Evolutionary conservation across 1,140 invertebrate species (phyloP).

Genomic region (Ostrea denselamellosa): DNA sequence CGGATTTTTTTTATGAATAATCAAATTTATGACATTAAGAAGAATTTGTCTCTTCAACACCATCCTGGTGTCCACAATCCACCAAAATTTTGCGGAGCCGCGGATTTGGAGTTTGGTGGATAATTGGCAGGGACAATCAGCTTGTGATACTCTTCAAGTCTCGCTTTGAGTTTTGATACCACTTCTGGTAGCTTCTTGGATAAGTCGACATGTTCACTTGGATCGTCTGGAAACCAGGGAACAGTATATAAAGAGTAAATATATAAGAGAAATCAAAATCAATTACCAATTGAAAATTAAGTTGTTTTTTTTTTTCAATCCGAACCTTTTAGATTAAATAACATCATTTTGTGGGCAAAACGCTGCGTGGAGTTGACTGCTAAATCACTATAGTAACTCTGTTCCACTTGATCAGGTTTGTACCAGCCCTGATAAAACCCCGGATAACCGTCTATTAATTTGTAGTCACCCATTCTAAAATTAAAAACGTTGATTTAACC

Average conservation of each 20-base stretch:
- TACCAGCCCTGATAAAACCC: conserved; percentile 58
- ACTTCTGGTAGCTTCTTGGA: conserved; percentile 48
- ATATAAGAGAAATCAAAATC: background rate
- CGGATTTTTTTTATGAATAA: no score
- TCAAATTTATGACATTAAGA: background rate
- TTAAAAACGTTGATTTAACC: background rate
- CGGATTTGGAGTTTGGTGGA: conserved; percentile 38
- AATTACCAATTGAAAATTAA: background rate
- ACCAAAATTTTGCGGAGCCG: conserved; percentile 53
- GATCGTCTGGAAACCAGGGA: conserved; percentile 57
- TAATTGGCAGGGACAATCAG: conserved; percentile 57
- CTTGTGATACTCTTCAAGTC: conserved; percentile 57
- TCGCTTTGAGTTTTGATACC: conserved; percentile 45
- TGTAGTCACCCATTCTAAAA: conserved; percentile 59
- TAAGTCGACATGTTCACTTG: conserved; percentile 57
- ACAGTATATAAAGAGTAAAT: background rate
- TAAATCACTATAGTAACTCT: background rate
- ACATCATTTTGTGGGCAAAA: conserved; percentile 10
- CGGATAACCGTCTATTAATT: conserved; percentile 58
- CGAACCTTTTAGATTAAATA: conserved; percentile 7
- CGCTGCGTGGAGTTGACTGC: no score
- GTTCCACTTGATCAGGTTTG: conserved; percentile 45
- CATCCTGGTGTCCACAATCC: conserved; percentile 61
- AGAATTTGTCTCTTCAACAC: conserved; percentile 48
- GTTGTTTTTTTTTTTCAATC: background rate